Base-by-base conservation (phyloP, 2,797 vertebrate species). In the Capromys pilorides region DNA sequence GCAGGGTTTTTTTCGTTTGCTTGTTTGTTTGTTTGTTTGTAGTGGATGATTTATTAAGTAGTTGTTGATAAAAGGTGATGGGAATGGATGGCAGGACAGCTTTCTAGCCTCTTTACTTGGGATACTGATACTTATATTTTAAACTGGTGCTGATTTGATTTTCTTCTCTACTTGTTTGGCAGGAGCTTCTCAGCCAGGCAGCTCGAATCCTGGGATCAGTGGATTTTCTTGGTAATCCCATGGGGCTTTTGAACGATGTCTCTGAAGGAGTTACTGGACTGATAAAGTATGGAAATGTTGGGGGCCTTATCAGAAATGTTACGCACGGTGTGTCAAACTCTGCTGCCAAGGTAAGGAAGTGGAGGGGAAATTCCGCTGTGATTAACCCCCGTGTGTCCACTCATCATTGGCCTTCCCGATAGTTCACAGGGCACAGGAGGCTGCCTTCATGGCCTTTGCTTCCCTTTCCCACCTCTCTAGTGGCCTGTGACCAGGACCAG, bases 281-380 rank as follows among this genome's bases (percentile, higher is more conserved):
- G 96, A 99, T 99, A 95, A 99, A 99, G 96, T 99, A 99, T 0
- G 99, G 99, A 96, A 99, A 99, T 0, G 99, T 99, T 7, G 99
- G 99, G 11, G 99, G 99, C 39, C 99, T 99, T 69, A 99, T 99
- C 89, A 99, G 99, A 96, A 99, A 99, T 1, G 99, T 99, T 92
- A 99, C 99, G 0, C 99, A 99, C 0, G 99, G 99, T 0, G 99
- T 99, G 12, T 99, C 99, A 77, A 99, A 99, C 98, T 99, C 99
- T 5, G 99, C 99, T 61, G 99, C 99, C 67, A 99, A 99, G 99
- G 99, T 99, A 99, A 97, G 89, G 79, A 87, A 67, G 13, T 9
- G 19, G 39, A 85, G 49, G 75, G 49, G 26, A 51, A n/a, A 45
- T 80, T 54, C 86, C 49, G 0, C 22, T 16, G 6, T 16, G 28